phyloP scores from a whole-genome alignment of 2,113 vertebrate genomes.

The Sinocyclocheilus maitianheensis region DNA sequence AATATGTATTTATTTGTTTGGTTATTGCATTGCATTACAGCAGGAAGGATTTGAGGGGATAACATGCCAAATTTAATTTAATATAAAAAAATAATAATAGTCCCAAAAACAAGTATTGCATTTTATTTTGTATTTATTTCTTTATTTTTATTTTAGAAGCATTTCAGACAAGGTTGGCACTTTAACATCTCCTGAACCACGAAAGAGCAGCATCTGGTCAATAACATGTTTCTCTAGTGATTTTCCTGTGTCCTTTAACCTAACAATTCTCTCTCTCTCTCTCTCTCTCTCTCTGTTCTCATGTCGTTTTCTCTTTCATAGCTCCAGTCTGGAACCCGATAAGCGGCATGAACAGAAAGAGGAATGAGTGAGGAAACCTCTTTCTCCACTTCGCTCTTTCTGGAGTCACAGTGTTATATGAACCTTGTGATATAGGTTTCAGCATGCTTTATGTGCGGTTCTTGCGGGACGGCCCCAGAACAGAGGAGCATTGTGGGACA shows the following conservation, averaged over 20 bases:
- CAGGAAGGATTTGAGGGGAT: background rate
- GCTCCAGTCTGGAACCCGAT: constrained; percentile 70
- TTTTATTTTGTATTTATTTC: background rate
- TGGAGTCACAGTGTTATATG: constrained; percentile 39
- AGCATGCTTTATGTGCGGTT: constrained; percentile 7
- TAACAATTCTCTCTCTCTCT: background rate
- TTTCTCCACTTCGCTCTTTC: background rate
- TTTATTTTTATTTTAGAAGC: background rate
- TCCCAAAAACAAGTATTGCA: background rate
- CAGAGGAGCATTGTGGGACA: constrained; percentile 42
- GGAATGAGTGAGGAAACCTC: constrained; percentile 61
- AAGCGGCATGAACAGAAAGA: constrained; percentile 73
- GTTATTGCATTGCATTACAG: no score
- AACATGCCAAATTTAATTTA: background rate
- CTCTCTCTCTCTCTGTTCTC: constrained; percentile 58
- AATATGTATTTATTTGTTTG: background rate
- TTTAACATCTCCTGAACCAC: background rate
- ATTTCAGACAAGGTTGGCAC: background rate
- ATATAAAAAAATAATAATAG: no score
- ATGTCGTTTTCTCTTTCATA: constrained; percentile 58
- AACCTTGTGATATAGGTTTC: constrained; percentile 30
- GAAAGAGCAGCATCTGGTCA: background rate
- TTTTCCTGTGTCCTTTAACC: constrained; percentile 9
- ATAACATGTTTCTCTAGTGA: background rate
- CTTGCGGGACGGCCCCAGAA: constrained; percentile 9